Evolutionary conservation across 2,888 invertebrate species (phyloP).

Genomic region (Epirrhoe tristata): DNA sequence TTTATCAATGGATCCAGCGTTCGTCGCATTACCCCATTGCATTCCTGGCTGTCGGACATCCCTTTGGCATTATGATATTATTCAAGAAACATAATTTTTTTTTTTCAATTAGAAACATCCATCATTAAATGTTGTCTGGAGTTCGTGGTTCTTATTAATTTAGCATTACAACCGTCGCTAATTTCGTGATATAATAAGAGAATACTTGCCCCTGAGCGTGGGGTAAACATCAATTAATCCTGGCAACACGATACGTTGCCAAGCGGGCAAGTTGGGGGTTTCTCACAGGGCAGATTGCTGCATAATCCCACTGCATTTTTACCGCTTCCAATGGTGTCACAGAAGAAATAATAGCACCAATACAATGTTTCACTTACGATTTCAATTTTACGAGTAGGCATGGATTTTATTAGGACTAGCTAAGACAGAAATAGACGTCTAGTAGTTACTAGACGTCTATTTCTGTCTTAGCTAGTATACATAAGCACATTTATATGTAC

Average conservation of each 20-base stretch:
- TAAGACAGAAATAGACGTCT: not conserved
- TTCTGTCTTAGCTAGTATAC: no score
- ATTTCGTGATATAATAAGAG: slow-evolving; percentile 76
- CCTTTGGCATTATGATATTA: slow-evolving; percentile 63
- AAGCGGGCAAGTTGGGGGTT: slow-evolving; percentile 53
- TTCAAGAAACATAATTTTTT: no score
- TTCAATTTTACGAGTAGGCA: not conserved
- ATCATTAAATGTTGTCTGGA: no score
- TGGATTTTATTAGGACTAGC: not conserved
- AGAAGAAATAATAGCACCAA: slow-evolving; percentile 17
- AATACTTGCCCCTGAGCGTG: slow-evolving; percentile 66
- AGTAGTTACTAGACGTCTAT: no score
- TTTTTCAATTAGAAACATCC: no score
- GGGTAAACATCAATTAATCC: slow-evolving; percentile 84
- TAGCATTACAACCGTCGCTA: slow-evolving; percentile 73
- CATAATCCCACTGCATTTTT: slow-evolving; percentile 80
- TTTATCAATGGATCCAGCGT: slow-evolving; percentile 67
- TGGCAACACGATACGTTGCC: slow-evolving; percentile 76
- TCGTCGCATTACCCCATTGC: slow-evolving; percentile 71
- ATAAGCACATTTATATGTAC: no score
- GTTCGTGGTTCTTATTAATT: slow-evolving; percentile 69
- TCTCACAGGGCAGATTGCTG: slow-evolving; percentile 74
- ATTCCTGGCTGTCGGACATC: slow-evolving; percentile 61
- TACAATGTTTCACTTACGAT: slow-evolving; percentile 1
- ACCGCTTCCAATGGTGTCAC: slow-evolving; percentile 74